phyloP scores from a whole-genome alignment of 2,113 vertebrate species.

The Pedetes capensis region DNA sequence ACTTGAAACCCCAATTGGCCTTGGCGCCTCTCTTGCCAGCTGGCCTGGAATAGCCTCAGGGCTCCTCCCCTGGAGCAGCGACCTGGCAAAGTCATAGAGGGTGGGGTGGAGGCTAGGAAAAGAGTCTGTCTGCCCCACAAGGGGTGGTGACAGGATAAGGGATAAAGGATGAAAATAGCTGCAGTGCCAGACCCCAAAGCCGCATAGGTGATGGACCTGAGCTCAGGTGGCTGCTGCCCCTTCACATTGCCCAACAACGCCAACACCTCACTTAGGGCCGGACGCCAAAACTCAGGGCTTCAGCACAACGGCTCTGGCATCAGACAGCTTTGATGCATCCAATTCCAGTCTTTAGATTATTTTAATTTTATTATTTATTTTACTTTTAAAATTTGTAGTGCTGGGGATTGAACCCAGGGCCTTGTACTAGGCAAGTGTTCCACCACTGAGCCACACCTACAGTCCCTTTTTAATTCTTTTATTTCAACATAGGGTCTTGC shows the following conservation, averaged over 20 bases:
- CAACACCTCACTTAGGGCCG: fast-evolving
- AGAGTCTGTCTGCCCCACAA: background rate
- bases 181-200: too few species aligned
- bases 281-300: fast-evolving
- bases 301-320: background rate
- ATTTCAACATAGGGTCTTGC: too few species aligned
- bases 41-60: background rate
- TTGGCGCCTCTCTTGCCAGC: background rate
- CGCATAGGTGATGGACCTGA: fast-evolving
- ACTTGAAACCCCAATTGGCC: background rate
- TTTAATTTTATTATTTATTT: too few species aligned
- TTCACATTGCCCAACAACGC: fast-evolving
- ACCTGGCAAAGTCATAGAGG: background rate
- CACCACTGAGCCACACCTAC: too few species aligned
- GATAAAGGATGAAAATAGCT: background rate
- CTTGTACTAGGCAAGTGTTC: too few species aligned
- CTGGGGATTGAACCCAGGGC: too few species aligned
- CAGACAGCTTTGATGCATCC: background rate
- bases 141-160: background rate
- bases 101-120: background rate
- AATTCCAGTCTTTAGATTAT: too few species aligned
- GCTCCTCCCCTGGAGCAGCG: too few species aligned
- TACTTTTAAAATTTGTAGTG: too few species aligned
- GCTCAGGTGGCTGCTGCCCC: background rate
- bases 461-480: too few species aligned